A percentile compares a stretch with the other conserved stretches of the same genome.
Conservation (phyloP, 2,113 vertebrate genomes). For the Terrapene triunguis region DNA sequence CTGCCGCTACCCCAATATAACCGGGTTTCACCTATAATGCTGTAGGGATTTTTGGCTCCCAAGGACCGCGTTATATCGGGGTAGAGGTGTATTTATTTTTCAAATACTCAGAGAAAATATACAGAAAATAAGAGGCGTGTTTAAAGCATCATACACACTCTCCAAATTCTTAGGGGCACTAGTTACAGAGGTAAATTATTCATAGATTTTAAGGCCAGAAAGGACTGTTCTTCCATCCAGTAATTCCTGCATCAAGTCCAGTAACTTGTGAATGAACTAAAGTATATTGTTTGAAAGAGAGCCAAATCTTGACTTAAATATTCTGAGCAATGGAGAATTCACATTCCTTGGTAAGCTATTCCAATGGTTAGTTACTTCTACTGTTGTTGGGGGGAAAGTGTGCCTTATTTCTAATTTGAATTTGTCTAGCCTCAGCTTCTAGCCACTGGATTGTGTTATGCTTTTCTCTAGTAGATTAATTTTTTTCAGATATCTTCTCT, state of each 20-base stretch:
- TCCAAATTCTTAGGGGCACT: not conserved
- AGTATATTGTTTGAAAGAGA: not conserved
- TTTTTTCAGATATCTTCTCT: not conserved
- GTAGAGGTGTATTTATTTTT: not conserved
- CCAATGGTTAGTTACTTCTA: not conserved
- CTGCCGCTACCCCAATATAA: too few relatives aligned
- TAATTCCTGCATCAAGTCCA: not conserved
- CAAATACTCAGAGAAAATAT: not conserved
- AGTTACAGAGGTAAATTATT: not conserved
- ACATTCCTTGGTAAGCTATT: not conserved
- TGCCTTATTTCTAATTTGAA: not conserved
- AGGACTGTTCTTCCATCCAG: not conserved
- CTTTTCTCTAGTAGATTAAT: not conserved
- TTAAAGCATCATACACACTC: not conserved
- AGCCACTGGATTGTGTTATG: not conserved
- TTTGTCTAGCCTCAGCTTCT: not conserved
- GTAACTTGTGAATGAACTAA: not conserved
- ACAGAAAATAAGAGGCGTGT: not conserved
- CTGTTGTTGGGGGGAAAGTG: not conserved
- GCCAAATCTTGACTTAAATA: not conserved
- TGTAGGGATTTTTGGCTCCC: too few relatives aligned
- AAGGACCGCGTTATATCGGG: too few relatives aligned
- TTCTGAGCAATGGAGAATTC: not conserved
- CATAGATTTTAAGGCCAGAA: not conserved
- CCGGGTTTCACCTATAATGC: too few relatives aligned